Base-by-base conservation (phyloP, 37 sponge, comb jelly and placozoan genomes). In the Corticium candelabrum region DNA sequence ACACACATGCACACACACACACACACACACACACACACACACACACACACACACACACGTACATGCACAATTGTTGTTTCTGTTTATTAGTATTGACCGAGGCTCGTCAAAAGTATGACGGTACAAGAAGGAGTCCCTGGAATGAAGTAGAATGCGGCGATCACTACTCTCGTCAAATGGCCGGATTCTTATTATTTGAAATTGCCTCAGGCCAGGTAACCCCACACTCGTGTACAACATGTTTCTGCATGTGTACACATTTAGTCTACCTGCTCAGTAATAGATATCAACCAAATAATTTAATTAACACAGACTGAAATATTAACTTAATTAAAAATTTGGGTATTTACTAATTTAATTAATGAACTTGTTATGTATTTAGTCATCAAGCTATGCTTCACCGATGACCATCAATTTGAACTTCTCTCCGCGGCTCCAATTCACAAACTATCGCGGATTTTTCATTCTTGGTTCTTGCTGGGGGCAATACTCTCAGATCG, bases 141-240 rank as follows among this genome's bases (percentile, higher is more conserved):
- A 77, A 77, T 57, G 78, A 77, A 41, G 35, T 77, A 2, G 78
- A 77, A 41, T 77, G 78, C 43, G 78, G 78, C 43, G 78, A 77
- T 38, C 78, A 77, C 62, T 77, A 77, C 67, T 43, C 78, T 11
- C 31, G 78, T 3, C 78, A 43, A 41, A 77, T 77, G 78, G 62
- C 67, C 33, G 78, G 67, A 35, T 77, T 77, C 35, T 11, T 41
- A 11, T 4, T 77, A 2, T 77, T 77, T 77, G 78, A 41, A 41
- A 57, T 34, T 41, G 78, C 78, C 27, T 77, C 78, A 30, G 78
- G 78, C 31, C 31, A 35, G 62, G 78, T 77, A 77, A 34, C 37
- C 1, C 35, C 37, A 31, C 3, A 30, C 36, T 3, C 5, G 1
- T 37, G n/a, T 2, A n/a, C n/a, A n/a, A n/a, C n/a, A n/a, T n/a